Conservation (phyloP, 2,797 vertebrate species). For the Pipistrellus nathusii region DNA sequence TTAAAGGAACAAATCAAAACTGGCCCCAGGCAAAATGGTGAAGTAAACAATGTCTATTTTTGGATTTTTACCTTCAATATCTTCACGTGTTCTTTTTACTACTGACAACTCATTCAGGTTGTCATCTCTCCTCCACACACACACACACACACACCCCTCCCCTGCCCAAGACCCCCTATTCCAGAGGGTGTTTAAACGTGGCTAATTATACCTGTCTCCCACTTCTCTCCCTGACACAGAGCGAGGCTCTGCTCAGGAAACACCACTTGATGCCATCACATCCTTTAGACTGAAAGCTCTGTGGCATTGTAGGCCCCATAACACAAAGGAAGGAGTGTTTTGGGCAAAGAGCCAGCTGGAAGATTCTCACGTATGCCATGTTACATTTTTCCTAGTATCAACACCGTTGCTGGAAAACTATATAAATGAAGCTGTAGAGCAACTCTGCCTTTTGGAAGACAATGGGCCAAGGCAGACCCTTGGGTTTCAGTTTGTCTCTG, state of each 20-base stretch:
- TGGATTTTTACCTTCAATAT: neutral
- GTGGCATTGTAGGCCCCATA: neutral
- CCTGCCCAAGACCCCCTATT: neutral
- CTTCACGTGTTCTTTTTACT: neutral
- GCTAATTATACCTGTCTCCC: neutral
- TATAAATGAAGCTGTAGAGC: neutral
- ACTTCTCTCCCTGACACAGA: neutral
- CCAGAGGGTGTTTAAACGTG: neutral
- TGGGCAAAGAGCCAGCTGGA: neutral
- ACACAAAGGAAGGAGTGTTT: neutral
- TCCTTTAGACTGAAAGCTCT: neutral
- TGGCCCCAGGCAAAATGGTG: neutral
- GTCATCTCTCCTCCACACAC: neutral
- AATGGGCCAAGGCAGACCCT: neutral
- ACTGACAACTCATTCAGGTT: slow-evolving; percentile 6
- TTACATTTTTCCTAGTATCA: neutral
- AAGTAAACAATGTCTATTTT: slow-evolving; percentile 61
- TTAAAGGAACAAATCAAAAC: slow-evolving; percentile 48
- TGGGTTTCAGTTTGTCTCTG: neutral
- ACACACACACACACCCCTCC: too few species aligned
- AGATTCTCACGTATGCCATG: neutral
- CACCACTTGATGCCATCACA: neutral
- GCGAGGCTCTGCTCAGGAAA: neutral
- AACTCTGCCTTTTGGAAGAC: neutral
- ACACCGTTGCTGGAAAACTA: neutral